Percentiles rank a stretch among this genome's conserved stretches.
phyloP scores from a whole-genome alignment of 2,888 invertebrate species.

The Teinopalpus imperialis region DNA sequence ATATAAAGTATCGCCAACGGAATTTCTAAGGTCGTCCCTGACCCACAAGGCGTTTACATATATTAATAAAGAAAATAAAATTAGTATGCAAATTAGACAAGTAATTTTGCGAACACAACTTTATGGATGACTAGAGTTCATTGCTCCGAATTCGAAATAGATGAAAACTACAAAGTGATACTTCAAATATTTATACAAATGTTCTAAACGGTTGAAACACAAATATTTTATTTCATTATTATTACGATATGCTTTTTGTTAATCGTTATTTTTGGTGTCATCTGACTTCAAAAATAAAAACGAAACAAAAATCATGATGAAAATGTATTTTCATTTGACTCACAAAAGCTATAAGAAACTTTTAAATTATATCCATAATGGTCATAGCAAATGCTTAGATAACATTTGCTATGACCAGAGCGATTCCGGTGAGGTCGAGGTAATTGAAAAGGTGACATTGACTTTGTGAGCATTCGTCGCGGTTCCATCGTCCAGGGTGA shows the following conservation, averaged over 20 bases:
- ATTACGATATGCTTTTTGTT: too few species aligned
- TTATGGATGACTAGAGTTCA: conserved; percentile 13
- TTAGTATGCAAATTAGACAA: conserved; percentile 15
- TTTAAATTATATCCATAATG: too few species aligned
- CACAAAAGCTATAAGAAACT: too few species aligned
- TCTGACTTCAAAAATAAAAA: too few species aligned
- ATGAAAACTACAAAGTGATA: conserved; percentile 1
- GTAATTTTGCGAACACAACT: conserved; percentile 3
- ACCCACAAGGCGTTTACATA: conserved; percentile 14
- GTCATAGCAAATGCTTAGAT: too few species aligned
- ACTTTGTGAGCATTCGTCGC: conserved; percentile 49
- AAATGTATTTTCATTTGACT: too few species aligned
- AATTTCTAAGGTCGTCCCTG: conserved; percentile 16
- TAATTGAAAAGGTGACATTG: conserved; percentile 69
- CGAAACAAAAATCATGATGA: too few species aligned
- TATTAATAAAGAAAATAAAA: conserved; percentile 15
- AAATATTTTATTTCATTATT: not conserved
- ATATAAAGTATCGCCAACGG: conserved; percentile 30
- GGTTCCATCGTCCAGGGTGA: conserved; percentile 32
- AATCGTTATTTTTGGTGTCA: too few species aligned
- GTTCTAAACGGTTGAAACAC: not conserved
- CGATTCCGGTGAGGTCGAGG: conserved; percentile 29
- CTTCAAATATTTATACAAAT: conserved; percentile 15
- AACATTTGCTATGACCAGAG: conserved; percentile 4
- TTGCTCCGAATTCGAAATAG: conserved; percentile 17